Conservation (phyloP, 2,113 vertebrate species). For the Cebus imitator region DNA sequence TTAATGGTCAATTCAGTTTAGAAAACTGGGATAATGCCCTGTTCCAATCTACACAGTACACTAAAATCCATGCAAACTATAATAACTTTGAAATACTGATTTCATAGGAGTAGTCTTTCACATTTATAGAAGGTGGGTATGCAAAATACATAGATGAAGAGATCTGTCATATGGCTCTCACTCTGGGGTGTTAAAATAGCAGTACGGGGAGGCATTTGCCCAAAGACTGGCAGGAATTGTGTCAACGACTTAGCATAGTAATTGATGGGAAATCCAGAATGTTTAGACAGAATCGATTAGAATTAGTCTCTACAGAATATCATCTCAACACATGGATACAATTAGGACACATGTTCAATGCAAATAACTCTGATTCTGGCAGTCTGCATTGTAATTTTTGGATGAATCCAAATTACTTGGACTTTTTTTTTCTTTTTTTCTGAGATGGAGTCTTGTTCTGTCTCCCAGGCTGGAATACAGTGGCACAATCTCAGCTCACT, state of each 20-base stretch:
- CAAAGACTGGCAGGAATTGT: slow-evolving; percentile 74
- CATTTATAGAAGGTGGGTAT: slow-evolving; percentile 38
- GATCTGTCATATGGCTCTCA: slow-evolving; percentile 54
- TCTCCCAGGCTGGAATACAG: no score
- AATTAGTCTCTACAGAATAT: slow-evolving; percentile 67
- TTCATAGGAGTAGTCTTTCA: background rate
- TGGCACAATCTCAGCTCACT: no score
- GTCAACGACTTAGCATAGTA: slow-evolving; percentile 74
- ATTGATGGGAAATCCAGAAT: slow-evolving; percentile 76
- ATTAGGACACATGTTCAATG: slow-evolving; percentile 67
- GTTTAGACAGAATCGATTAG: slow-evolving; percentile 80
- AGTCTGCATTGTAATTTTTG: slow-evolving; percentile 56
- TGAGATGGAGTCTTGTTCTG: no score
- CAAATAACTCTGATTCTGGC: slow-evolving; percentile 66
- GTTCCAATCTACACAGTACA: background rate
- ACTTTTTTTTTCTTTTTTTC: background rate
- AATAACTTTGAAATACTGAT: background rate
- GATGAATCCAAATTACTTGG: slow-evolving; percentile 20
- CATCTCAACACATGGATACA: slow-evolving; percentile 68
- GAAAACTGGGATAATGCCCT: slow-evolving; percentile 26
- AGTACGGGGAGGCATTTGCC: slow-evolving; percentile 60
- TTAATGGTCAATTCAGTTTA: background rate
- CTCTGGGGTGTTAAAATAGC: slow-evolving; percentile 68
- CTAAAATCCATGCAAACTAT: background rate
- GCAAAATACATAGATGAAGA: slow-evolving; percentile 40